Percentiles rank a stretch among this genome's conserved stretches.
Evolutionary conservation across 2,113 vertebrate species (phyloP).

Genomic region (Monopterus albus): DNA sequence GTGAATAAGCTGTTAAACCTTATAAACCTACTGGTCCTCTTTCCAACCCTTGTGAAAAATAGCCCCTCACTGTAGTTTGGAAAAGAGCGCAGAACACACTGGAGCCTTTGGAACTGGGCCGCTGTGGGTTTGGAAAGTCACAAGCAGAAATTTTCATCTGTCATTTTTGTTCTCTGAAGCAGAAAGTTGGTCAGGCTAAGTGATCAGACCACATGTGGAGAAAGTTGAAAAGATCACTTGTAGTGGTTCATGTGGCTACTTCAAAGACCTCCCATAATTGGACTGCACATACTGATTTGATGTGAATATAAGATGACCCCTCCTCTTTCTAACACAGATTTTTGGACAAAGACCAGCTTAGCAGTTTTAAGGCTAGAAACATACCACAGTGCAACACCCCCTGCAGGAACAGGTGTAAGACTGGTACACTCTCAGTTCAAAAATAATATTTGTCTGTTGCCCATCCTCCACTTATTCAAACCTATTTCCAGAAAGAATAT

Average conservation of each 20-base stretch:
- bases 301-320: background rate
- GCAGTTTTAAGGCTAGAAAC: too few relatives aligned
- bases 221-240: constrained; percentile 49
- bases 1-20: constrained; percentile 40
- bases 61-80: constrained; percentile 16
- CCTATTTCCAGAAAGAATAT: too few relatives aligned
- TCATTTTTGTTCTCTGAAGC: constrained; percentile 36
- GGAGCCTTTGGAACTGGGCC: constrained; percentile 13
- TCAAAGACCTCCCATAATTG: constrained; percentile 65
- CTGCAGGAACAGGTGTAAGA: too few relatives aligned
- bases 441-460: too few relatives aligned
- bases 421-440: too few relatives aligned
- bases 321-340: background rate
- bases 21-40: constrained; percentile 14
- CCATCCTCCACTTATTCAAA: too few relatives aligned
- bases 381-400: too few relatives aligned
- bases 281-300: constrained; percentile 4
- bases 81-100: constrained; percentile 16
- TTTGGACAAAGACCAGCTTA: background rate
- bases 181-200: constrained; percentile 22
- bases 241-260: constrained; percentile 30
- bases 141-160: constrained; percentile 44
- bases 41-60: constrained; percentile 18
- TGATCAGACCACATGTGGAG: constrained; percentile 54
- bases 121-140: constrained; percentile 40